phyloP scores from a whole-genome alignment of 2,797 vertebrate species.

The Scleropages formosus region DNA sequence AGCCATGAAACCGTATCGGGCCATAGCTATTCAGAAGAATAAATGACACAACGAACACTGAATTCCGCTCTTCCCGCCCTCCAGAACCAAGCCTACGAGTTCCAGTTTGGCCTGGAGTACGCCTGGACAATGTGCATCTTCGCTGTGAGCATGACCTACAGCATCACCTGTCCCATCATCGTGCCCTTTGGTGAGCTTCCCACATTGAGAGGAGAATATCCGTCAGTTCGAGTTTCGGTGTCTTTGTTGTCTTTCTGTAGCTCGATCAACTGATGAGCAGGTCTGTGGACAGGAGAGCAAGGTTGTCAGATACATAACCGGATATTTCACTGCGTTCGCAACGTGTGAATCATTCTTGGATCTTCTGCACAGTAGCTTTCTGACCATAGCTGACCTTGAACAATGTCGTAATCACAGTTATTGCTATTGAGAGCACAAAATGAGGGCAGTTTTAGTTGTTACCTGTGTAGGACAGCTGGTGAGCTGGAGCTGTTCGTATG shows the following conservation, averaged over 20 bases:
- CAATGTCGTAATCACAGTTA: neutral
- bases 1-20: neutral
- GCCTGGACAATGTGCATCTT: constrained; percentile 96
- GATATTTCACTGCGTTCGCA: no score
- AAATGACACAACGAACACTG: neutral
- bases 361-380: neutral
- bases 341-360: neutral
- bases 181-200: constrained; percentile 89
- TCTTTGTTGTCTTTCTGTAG: no score
- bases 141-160: constrained; percentile 92
- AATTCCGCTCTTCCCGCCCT: neutral
- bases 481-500: no score
- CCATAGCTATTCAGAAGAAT: no score
- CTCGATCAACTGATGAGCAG: no score
- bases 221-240: no score
- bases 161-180: constrained; percentile 94
- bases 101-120: constrained; percentile 94
- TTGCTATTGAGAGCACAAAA: no score
- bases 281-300: no score
- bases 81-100: constrained; percentile 90
- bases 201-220: no score
- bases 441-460: no score
- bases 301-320: no score
- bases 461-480: no score
- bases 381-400: neutral